Evolutionary conservation across 2,113 vertebrate species (phyloP).

Genomic region (Tachuris rubrigastra): DNA sequence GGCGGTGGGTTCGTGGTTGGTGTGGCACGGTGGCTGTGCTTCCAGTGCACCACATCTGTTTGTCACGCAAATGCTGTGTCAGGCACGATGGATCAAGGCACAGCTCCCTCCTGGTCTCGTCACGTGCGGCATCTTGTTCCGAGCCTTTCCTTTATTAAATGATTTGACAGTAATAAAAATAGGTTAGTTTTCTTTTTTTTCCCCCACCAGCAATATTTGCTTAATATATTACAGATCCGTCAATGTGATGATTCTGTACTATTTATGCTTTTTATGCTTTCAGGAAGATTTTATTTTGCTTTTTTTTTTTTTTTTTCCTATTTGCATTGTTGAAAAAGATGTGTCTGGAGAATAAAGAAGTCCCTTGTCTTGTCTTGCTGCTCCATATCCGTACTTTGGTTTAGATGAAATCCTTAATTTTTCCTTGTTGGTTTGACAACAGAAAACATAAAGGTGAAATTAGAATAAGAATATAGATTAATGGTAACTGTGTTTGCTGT

Average conservation of each 20-base stretch:
- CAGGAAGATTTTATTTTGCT: neutral
- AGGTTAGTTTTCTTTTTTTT: neutral
- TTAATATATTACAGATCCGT: neutral
- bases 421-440: neutral
- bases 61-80: accelerated
- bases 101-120: neutral
- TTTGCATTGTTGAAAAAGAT: neutral
- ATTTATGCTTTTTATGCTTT: neutral
- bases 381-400: neutral
- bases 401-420: slow-evolving; percentile 36
- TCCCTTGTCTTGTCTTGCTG: neutral
- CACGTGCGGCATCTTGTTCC: neutral
- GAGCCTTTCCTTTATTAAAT: neutral
- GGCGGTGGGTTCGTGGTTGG: accelerated
- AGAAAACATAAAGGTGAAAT: slow-evolving; percentile 8
- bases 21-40: accelerated
- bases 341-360: neutral
- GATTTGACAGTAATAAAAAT: neutral
- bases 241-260: neutral
- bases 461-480: neutral
- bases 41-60: neutral
- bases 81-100: neutral
- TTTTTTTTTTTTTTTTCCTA: neutral
- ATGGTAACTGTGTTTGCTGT: neutral
- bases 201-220: neutral